Evolutionary conservation across 2,113 vertebrate genomes (phyloP), one percentile per base, ranked within the genome.

Genomic region (Centropus bengalensis): DNA sequence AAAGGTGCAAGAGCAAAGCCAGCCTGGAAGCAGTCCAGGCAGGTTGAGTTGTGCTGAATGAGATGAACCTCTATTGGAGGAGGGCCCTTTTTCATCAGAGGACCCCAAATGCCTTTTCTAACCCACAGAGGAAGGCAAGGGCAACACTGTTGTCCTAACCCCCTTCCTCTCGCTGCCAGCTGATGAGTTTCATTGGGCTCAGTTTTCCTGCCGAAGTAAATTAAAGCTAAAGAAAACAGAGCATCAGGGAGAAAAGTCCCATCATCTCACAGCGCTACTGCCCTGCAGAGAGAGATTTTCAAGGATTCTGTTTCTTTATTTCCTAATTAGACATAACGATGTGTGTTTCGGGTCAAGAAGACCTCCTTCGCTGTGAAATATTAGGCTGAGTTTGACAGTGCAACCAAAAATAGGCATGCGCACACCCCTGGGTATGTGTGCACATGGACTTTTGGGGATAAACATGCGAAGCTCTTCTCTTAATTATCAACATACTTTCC

Each of bases 261-360:
- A 1, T 91, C 89, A 59, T 77, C 82, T 91, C 22, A 0, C 84
- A 95, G 87, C 89, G 63, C 2, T 4, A 76, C 20, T 94, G 44
- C 60, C 79, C 85, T 71, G 85, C 85, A 64, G 76, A 93, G 87
- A 86, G 71, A 82, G 59, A 82, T 79, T 96, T 97, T 83, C 4
- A 23, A 84, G 76, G 58, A 60, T 71, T 94, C 66, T 81, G 47
- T 54, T 56, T 33, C 82, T 95, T 91, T 94, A 94, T 81, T 96
- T 96, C 85, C 82, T 95, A 95, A 94, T 95, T 94, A 94, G 91
- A 96, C 94, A 71, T 94, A 94, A 94, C 42, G 74, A 97, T 91
- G 89, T 81, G 85, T 68, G 83, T 93, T 81, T 91, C 2, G 6
- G 90, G 85, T 96, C 95, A 94, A 83, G 77, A 89, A 4, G 10